Percentiles rank a stretch among this genome's conserved stretches.
These are phyloP conservation scores for Grammomys surdaster DNA, from an alignment of 2,113 vertebrate genomes.

Conservation along the genomic window DNA sequence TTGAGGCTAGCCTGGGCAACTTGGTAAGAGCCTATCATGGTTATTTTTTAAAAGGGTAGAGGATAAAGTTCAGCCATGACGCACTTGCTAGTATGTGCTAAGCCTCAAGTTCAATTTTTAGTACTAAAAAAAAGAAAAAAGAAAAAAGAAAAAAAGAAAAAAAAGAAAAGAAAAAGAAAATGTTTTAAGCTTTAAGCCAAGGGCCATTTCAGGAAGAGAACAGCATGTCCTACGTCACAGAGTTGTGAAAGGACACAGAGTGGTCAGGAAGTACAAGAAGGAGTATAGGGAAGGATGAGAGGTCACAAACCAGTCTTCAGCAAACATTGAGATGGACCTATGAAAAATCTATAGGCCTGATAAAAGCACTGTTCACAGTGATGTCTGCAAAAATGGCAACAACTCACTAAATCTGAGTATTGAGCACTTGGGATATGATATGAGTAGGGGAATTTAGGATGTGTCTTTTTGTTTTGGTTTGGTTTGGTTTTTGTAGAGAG, in stretches of 20 bases:
- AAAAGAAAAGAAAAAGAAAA: neutral
- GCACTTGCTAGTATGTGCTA: neutral
- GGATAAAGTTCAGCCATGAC: neutral
- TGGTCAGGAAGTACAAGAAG: neutral
- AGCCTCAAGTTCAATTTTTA: neutral
- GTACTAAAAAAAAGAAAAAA: neutral
- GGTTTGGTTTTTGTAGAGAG: too few species aligned
- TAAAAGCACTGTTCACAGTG: neutral
- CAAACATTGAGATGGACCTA: neutral
- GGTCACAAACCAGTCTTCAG: slow-evolving; percentile 1
- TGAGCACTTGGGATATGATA: neutral
- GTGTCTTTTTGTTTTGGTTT: neutral
- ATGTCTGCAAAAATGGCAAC: neutral
- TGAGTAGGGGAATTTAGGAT: neutral
- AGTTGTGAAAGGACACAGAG: neutral
- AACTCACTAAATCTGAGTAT: neutral
- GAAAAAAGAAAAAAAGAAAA: too few species aligned
- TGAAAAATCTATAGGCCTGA: neutral
- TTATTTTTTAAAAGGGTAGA: neutral
- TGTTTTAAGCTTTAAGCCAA: neutral
- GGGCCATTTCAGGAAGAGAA: slow-evolving; percentile 5
- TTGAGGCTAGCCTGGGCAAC: neutral
- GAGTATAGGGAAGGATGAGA: neutral
- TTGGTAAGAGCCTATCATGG: neutral
- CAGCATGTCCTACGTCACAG: neutral